These are phyloP conservation scores for Heliconius congener DNA, from an alignment of 1,140 invertebrate species.

Conservation along the genomic window DNA sequence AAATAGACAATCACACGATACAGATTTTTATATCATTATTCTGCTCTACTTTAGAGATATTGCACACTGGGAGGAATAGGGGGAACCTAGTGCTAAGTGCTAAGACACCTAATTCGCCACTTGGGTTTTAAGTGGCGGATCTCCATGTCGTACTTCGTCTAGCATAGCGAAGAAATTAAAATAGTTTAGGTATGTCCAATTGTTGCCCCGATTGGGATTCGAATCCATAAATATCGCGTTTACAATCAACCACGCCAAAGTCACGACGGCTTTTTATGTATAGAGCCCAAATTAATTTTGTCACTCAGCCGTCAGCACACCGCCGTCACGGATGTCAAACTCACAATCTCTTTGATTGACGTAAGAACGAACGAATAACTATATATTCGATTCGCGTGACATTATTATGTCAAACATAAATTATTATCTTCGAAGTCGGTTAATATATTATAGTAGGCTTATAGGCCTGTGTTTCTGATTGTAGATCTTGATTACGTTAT, in stretches of 20 bases:
- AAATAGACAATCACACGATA: too few relatives aligned
- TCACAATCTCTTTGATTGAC: constrained; percentile 21
- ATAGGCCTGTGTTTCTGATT: background rate
- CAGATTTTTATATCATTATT: background rate
- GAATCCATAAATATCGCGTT: too few relatives aligned
- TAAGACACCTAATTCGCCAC: too few relatives aligned
- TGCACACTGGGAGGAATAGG: too few relatives aligned
- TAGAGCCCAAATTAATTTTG: constrained; percentile 17
- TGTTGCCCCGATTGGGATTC: too few relatives aligned
- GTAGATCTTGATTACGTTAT: background rate
- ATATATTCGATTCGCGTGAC: constrained; percentile 18
- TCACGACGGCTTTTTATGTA: background rate
- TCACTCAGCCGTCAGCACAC: background rate
- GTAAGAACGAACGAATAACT: constrained; percentile 9
- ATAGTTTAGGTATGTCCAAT: too few relatives aligned
- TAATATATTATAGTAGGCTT: constrained; percentile 10
- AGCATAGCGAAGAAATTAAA: too few relatives aligned
- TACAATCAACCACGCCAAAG: too few relatives aligned
- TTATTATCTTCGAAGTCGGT: background rate
- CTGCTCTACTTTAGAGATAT: too few relatives aligned
- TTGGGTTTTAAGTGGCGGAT: too few relatives aligned
- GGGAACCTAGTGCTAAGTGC: too few relatives aligned
- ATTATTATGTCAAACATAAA: constrained; percentile 13
- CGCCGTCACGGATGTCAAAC: constrained; percentile 18
- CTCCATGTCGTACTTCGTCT: too few relatives aligned